Conservation (phyloP, 1,140 invertebrate species). For the Liolophura sinensis region DNA sequence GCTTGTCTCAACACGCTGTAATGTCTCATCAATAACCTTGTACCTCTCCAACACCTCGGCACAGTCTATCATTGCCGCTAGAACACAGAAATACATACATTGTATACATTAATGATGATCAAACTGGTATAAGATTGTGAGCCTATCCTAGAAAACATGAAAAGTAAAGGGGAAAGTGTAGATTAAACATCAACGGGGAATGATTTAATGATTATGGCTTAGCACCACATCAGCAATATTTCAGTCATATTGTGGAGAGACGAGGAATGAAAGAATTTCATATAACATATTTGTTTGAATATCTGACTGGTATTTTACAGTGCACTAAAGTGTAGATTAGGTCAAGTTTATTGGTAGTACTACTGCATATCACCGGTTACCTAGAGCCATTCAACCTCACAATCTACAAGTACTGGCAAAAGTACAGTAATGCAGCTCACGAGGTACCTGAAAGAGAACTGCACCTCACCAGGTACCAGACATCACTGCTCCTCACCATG, state of each 20-base stretch:
- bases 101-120: background rate
- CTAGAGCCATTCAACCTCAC: too few relatives aligned
- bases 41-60: conserved; percentile 5
- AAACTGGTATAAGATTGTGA: background rate
- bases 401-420: too few relatives aligned
- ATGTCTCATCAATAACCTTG: conserved; percentile 4
- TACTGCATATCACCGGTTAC: too few relatives aligned
- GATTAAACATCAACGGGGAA: background rate
- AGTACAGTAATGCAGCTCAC: too few relatives aligned
- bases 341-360: too few relatives aligned
- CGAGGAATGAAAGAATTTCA: background rate
- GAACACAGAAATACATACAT: conserved; percentile 2
- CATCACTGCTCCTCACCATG: too few relatives aligned
- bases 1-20: background rate
- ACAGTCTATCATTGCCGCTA: conserved; percentile 14
- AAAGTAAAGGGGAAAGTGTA: background rate
- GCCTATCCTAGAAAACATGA: background rate
- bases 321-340: too few relatives aligned
- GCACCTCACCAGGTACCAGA: too few relatives aligned
- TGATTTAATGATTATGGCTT: background rate
- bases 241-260: background rate
- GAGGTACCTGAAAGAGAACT: too few relatives aligned
- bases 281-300: too few relatives aligned
- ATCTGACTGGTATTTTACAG: too few relatives aligned
- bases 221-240: too few relatives aligned